phyloP scores from a whole-genome alignment of 2,113 vertebrate species.

The Oostethus manadensis region DNA sequence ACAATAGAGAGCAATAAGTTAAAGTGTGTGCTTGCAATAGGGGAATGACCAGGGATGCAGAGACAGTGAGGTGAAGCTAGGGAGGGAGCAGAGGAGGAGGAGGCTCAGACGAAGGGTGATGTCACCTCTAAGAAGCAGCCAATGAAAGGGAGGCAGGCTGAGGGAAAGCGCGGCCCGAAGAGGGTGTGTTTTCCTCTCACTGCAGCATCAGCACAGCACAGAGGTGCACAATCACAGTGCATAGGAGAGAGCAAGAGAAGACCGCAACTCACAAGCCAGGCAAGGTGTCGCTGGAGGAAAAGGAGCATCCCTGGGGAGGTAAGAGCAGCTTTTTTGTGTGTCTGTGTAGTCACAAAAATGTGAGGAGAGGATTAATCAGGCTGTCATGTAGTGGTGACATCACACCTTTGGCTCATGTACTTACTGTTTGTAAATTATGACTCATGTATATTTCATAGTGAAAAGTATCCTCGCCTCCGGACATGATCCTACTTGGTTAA shows the following conservation, averaged over 20 bases:
- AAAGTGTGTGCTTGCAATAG: conserved; percentile 33
- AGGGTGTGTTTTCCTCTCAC: conserved; percentile 77
- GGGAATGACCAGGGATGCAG: conserved; percentile 61
- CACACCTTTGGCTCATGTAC: conserved; percentile 39
- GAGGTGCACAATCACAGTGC: conserved; percentile 68
- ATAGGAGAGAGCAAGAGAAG: conserved; percentile 56
- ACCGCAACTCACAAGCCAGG: conserved; percentile 44
- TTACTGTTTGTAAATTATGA: conserved; percentile 9
- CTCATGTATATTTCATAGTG: conserved; percentile 10
- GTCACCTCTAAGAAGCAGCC: conserved; percentile 69
- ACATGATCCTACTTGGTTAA: not conserved
- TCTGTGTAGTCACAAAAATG: not conserved
- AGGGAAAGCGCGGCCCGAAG: conserved; percentile 56
- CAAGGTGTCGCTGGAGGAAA: conserved; percentile 26
- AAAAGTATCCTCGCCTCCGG: not conserved
- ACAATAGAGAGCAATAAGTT: conserved; percentile 18
- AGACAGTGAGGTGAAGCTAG: conserved; percentile 47
- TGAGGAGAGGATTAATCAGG: conserved; percentile 42
- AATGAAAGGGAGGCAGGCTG: conserved; percentile 62
- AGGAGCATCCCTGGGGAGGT: conserved; percentile 56
- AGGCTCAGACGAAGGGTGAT: conserved; percentile 68
- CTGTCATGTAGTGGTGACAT: conserved; percentile 39
- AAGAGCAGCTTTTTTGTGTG: conserved; percentile 36
- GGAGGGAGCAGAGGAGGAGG: conserved; percentile 39
- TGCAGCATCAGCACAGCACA: conserved; percentile 75